phyloP scores from a whole-genome alignment of 2,888 invertebrate species.

The Tenthredo scrophulariae region DNA sequence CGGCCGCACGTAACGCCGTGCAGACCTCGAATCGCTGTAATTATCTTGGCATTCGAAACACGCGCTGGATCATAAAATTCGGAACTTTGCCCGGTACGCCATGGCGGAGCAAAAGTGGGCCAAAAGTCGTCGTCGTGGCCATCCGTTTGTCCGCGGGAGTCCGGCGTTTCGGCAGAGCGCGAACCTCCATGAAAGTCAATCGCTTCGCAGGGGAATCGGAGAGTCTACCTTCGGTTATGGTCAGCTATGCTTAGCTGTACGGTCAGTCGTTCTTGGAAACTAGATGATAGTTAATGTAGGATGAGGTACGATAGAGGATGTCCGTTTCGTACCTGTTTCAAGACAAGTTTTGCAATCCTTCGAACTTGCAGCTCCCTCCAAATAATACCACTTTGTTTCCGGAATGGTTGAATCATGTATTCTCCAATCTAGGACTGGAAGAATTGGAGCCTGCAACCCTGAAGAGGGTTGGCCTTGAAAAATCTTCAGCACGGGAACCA shows the following conservation, averaged over 20 bases:
- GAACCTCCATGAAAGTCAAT: constrained; percentile 53
- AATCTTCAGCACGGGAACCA: background rate
- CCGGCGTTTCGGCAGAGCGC: constrained; percentile 11
- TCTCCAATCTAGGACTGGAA: background rate
- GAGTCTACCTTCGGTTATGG: constrained; percentile 44
- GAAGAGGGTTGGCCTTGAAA: background rate
- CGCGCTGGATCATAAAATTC: constrained; percentile 47
- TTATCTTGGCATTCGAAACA: constrained; percentile 49
- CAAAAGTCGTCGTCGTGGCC: constrained; percentile 39
- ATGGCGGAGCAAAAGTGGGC: constrained; percentile 14
- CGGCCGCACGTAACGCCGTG: constrained; percentile 13
- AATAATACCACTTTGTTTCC: constrained; percentile 19
- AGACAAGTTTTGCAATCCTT: constrained; percentile 32
- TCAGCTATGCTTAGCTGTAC: constrained; percentile 34
- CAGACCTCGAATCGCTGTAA: constrained; percentile 45
- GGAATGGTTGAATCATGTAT: constrained; percentile 2
- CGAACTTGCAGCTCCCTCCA: background rate
- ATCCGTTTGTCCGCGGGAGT: constrained; percentile 44
- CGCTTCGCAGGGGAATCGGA: constrained; percentile 24
- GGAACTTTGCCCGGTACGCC: constrained; percentile 44
- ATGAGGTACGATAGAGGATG: background rate
- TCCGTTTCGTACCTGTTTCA: constrained; percentile 29
- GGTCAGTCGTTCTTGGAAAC: constrained; percentile 48
- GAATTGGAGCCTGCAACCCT: background rate
- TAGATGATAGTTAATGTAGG: constrained; percentile 39